Percentiles rank a stretch among this genome's conserved stretches.
Conservation (phyloP, 2,113 vertebrate species). For the Oncorhynchus gorbuscha region DNA sequence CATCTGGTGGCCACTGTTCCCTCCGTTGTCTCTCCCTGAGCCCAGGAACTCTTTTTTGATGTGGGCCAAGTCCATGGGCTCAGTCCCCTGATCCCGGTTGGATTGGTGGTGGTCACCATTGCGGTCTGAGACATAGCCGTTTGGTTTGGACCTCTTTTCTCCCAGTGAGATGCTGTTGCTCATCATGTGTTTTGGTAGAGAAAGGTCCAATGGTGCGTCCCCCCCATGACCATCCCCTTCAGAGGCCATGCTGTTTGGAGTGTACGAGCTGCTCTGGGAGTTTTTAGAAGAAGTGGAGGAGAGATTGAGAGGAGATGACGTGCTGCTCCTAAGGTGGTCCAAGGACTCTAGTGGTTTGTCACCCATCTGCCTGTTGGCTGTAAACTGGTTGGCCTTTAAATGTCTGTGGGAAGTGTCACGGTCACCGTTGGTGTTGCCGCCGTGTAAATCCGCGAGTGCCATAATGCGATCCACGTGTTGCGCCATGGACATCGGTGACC, state of each 20-base stretch:
- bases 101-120: slow-evolving; percentile 76
- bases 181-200: slow-evolving; percentile 93
- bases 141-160: slow-evolving; percentile 84
- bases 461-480: slow-evolving; percentile 79
- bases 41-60: slow-evolving; percentile 92
- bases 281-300: slow-evolving; percentile 95
- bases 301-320: slow-evolving; percentile 94
- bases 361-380: slow-evolving; percentile 81
- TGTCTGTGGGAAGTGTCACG: slow-evolving; percentile 86
- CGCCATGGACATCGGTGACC: slow-evolving; percentile 71
- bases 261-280: slow-evolving; percentile 96
- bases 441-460: slow-evolving; percentile 83
- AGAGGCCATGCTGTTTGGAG: slow-evolving; percentile 92
- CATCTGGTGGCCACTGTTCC: slow-evolving; percentile 61
- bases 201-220: slow-evolving; percentile 88
- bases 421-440: slow-evolving; percentile 84
- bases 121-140: slow-evolving; percentile 81
- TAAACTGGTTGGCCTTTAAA: slow-evolving; percentile 86
- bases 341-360: slow-evolving; percentile 77
- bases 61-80: slow-evolving; percentile 87
- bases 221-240: slow-evolving; percentile 88
- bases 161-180: slow-evolving; percentile 81
- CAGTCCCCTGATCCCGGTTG: slow-evolving; percentile 80
- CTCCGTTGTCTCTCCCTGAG: slow-evolving; percentile 72
- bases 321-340: slow-evolving; percentile 92